Evolutionary conservation across 1,140 invertebrate species (phyloP), one percentile per base, ranked within the genome.

Genomic region (Neomicropteryx cornuta): DNA sequence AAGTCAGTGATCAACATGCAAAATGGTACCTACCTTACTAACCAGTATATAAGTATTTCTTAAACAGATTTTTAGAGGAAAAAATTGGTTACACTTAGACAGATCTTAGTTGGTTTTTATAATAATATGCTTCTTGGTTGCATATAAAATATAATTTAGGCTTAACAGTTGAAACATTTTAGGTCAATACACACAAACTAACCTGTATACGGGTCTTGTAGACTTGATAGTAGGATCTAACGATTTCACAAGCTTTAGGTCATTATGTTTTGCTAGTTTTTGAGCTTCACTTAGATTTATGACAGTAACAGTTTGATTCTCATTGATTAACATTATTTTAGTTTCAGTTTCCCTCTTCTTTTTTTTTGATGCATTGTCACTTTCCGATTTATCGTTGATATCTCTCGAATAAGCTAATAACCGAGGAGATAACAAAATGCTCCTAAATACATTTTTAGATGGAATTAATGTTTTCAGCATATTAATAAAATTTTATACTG

Each of bases 191-290:
- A 8, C 6, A 27, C 23, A n/a, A 16, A 23, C 18, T 3, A 21
- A 39, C 38, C 17, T 39, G 21, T 39, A 39, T 14, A 39, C 2
- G 3, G 38, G 38, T 27, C 38, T 33, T 24, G 31, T 22, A 24
- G 38, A 33, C 30, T 39, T 34, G 5, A 21, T 18, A 27, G 33
- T 32, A 33, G 23, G 23, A 34, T 39, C 38, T 27, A 11, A n/a
- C n/a, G 34, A 33, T 24, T 39, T 39, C 5, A 39, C 31, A 4
- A 39, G 16, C 18, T 39, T 39, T 5, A 39, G 11, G 3, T 11
- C 3, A 27, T 33, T 39, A 3, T n/a, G 19, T 33, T 39, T 34
- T 4, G 38, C 16, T 3, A 34, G 27, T 3, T 33, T 33, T 27
- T 33, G 11, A 21, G 38, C 38, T 27, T 33, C 30, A 2, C 21